phyloP scores from a whole-genome alignment of 2,113 vertebrate genomes.

The Opisthocomus hoazin region DNA sequence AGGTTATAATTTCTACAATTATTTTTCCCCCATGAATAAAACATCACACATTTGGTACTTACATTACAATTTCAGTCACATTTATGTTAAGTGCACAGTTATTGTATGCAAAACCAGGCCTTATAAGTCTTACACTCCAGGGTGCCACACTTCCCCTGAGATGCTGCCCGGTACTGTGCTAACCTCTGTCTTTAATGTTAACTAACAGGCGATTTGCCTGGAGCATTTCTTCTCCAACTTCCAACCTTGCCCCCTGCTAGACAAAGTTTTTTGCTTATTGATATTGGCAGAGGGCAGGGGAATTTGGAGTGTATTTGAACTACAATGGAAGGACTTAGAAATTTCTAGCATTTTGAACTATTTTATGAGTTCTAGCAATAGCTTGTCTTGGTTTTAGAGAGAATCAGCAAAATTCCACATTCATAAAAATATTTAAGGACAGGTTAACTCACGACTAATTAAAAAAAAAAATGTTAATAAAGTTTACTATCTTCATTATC shows the following conservation, averaged over 20 bases:
- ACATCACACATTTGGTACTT: neutral
- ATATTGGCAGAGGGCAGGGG: neutral
- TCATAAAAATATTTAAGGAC: neutral
- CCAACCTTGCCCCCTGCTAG: neutral
- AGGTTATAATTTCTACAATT: neutral
- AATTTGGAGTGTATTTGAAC: neutral
- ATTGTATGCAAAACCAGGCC: neutral
- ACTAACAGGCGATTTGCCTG: neutral
- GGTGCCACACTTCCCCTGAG: neutral
- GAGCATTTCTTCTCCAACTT: slow-evolving; percentile 5
- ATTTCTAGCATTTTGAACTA: neutral
- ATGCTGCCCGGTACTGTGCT: neutral
- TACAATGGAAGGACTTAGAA: neutral
- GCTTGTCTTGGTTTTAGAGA: neutral
- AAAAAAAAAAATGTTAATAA: neutral
- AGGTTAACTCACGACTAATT: neutral
- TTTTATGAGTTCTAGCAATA: neutral
- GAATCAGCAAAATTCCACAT: neutral
- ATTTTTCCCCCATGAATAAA: neutral
- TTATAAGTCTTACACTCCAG: neutral
- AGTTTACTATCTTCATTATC: neutral
- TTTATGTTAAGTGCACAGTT: neutral
- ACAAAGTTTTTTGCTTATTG: neutral
- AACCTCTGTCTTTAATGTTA: neutral
- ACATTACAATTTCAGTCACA: neutral